These are phyloP conservation scores for Castor canadensis DNA, from an alignment of 2,113 vertebrate species.

Conservation along the genomic window DNA sequence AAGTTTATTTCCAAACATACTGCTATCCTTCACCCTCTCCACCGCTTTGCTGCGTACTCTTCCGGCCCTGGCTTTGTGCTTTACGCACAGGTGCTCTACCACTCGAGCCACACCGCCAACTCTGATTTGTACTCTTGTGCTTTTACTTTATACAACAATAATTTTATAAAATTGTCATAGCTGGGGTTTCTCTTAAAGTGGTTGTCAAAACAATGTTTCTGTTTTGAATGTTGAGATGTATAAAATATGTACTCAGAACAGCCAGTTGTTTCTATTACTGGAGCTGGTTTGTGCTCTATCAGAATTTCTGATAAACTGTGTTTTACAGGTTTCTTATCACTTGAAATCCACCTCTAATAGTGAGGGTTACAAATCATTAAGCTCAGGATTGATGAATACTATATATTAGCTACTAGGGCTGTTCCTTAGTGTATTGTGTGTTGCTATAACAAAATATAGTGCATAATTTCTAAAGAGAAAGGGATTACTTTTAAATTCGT, in stretches of 20 bases:
- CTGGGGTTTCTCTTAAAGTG: background rate
- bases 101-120: too few relatives aligned
- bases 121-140: background rate
- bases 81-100: too few relatives aligned
- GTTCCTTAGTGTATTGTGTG: background rate
- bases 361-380: background rate
- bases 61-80: too few relatives aligned
- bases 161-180: background rate
- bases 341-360: background rate
- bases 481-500: too few relatives aligned
- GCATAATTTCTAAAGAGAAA: background rate
- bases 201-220: background rate
- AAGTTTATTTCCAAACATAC: background rate
- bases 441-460: background rate
- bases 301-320: background rate
- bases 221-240: background rate
- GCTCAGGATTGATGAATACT: accelerated
- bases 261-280: background rate
- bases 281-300: background rate
- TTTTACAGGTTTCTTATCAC: slow-evolving; percentile 6
- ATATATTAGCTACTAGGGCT: too few relatives aligned
- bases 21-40: background rate
- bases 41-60: too few relatives aligned
- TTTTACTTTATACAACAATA: background rate
- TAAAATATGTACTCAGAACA: background rate